phyloP scores from a whole-genome alignment of 2,113 vertebrate genomes.

The Piprites chloris region DNA sequence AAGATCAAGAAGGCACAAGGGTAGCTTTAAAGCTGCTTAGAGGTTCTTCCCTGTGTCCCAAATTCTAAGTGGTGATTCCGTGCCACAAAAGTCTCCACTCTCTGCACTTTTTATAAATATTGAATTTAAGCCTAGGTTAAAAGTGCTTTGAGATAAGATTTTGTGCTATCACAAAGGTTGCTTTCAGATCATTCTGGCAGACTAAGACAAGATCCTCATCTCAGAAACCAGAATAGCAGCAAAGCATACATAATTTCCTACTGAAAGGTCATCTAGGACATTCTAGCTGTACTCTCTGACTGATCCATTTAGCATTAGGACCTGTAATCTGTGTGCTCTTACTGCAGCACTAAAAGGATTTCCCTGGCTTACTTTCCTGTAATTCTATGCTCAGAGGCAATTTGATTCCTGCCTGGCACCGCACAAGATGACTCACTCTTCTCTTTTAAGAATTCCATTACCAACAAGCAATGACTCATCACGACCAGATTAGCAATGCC shows the following conservation, averaged over 20 bases:
- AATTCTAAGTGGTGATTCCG: neutral
- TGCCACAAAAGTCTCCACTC: neutral
- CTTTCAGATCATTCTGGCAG: neutral
- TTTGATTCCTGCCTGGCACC: neutral
- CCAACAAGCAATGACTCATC: slow-evolving; percentile 21
- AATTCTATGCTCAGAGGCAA: neutral
- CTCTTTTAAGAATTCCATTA: slow-evolving; percentile 11
- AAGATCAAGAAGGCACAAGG: neutral
- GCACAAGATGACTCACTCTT: neutral
- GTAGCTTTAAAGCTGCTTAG: neutral
- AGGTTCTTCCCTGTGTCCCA: accelerated
- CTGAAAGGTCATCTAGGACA: neutral
- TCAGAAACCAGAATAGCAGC: neutral
- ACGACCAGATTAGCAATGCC: neutral
- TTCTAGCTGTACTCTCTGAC: neutral
- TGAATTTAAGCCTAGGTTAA: neutral
- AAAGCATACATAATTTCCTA: neutral
- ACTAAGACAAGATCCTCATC: neutral
- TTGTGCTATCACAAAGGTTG: neutral
- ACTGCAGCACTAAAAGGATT: slow-evolving; percentile 24
- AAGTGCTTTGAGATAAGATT: neutral
- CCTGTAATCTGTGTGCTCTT: neutral
- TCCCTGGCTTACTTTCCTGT: slow-evolving; percentile 7
- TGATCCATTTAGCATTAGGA: neutral
- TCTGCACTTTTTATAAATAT: neutral